Base-by-base conservation (phyloP, 1,140 invertebrate species). In the Drosophila kepulauana region DNA sequence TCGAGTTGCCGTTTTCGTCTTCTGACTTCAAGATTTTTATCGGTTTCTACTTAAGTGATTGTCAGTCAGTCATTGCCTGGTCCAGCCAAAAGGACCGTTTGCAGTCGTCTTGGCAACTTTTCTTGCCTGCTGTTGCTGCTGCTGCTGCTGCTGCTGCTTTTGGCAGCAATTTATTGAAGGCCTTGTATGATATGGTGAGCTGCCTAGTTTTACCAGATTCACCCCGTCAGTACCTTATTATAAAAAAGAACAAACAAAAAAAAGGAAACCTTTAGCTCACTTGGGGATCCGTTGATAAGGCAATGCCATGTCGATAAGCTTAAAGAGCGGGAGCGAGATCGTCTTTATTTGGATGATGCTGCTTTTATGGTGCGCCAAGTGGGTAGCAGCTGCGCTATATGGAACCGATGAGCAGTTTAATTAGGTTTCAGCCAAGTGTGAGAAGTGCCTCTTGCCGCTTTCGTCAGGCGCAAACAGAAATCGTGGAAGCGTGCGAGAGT, bases 11-110 rank as follows among this genome's bases (percentile, higher is more conserved):
- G 61, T 65, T 69, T 61, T 66, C 61, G 58, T 75, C 61, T 71
- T 56, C 33, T 67, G 54, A 33, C 33, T 74, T 82, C 62, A 81
- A 89, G 85, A 89, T 89, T 89, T 90, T 90, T 89, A 89, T 89
- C 86, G 86, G 81, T 89, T 89, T 89, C 85, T 81, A 90, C 85
- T 89, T 89, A 89, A 89, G 85, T 89, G 85, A 89, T 89, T 89
- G 85, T 89, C 85, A 89, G 85, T 90, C 86, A 85, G 86, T 89
- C 86, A 81, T 85, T 81, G 81, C 75, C 70, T 28, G 49, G 15
- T 46, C 38, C 13, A 13, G 38, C 51, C n/a, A 43, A 65, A 71
- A 62, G 72, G 56, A 67, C n/a, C 56, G 30, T 54, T 35, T 35
- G n/a, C 45, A 16, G 43, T 3, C 35, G 33, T 11, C 10, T 41